Base-by-base conservation (phyloP, 2,113 vertebrate genomes). In the Stegostoma tigrinum region DNA sequence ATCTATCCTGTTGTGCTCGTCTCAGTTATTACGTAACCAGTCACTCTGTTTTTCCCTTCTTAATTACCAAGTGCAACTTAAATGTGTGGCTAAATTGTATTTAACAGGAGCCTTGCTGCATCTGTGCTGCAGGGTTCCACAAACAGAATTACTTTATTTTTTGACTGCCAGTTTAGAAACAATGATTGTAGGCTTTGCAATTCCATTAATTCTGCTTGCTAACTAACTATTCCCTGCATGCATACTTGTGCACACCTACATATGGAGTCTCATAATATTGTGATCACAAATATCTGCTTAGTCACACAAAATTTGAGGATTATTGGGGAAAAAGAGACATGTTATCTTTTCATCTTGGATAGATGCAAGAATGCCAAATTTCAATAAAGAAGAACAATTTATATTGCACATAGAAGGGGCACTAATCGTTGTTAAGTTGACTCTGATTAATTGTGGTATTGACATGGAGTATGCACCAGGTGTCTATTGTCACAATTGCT, bases 31-130 rank as follows among this genome's bases (percentile, higher is more conserved):
- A 89, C 55, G 86, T 52, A 52, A 89, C 48, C 45, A 87, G 45
- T 89, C 48, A 83, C 24, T 55, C 45, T 83, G 80, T 83, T 83
- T 89, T 89, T 89, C 48, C 86, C 24, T 30, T 89, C 48, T 89
- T 89, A 89, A 89, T 89, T 89, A 55, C 24, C 86, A 89, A 89
- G 24, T 89, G 24, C 86, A 89, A 55, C 45, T 55, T 75, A 89
- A 89, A 24, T 89, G 48, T 52, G 86, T 30, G 21, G 86, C 21
- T 89, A 89, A 89, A 89, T 89, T 89, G 48, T 89, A 89, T 89
- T 89, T 52, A 89, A 83, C 80, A 83, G 17, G 45, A 55, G 17
- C 7, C 80, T 83, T 83, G 80, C 5, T 42, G 42, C 6, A 83
- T 24, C 48, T 52, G 14, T 23, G 15, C 86, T 89, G 86, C 86